Percentiles rank a stretch among this genome's conserved stretches.
phyloP scores from a whole-genome alignment of 1,140 invertebrate genomes.

The Ooceraea biroi region DNA sequence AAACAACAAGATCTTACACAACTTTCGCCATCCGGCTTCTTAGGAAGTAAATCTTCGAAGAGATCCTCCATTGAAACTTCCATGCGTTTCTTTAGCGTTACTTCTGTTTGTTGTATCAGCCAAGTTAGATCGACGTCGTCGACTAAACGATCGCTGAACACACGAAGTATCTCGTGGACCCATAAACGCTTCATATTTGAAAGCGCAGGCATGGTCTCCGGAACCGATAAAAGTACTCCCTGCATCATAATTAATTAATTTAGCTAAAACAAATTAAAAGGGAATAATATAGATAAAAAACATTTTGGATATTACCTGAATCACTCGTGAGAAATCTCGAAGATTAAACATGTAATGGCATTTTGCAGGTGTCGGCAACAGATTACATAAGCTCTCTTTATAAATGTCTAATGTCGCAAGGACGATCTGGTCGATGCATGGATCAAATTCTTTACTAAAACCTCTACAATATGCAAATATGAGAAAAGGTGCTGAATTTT shows the following conservation, averaged over 20 bases:
- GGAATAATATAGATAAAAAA: background rate
- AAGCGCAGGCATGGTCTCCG: slow-evolving; percentile 96
- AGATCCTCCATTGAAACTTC: slow-evolving; percentile 84
- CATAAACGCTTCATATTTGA: slow-evolving; percentile 96
- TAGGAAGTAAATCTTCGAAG: slow-evolving; percentile 79
- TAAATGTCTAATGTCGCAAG: slow-evolving; percentile 95
- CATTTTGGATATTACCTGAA: slow-evolving; percentile 87
- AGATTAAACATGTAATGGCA: slow-evolving; percentile 98
- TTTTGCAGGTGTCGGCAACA: slow-evolving; percentile 96
- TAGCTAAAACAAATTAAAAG: background rate
- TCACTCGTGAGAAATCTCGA: slow-evolving; percentile 96
- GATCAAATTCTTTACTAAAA: slow-evolving; percentile 98
- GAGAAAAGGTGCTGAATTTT: slow-evolving; percentile 35
- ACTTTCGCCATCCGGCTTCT: background rate
- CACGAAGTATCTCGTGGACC: slow-evolving; percentile 97
- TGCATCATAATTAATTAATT: slow-evolving; percentile 82
- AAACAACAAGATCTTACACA: background rate
- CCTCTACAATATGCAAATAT: slow-evolving; percentile 87
- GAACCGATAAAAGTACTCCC: slow-evolving; percentile 96
- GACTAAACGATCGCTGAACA: slow-evolving; percentile 97
- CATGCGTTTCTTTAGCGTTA: slow-evolving; percentile 88
- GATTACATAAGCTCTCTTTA: slow-evolving; percentile 92
- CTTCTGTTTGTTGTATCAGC: slow-evolving; percentile 90
- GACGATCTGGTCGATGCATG: slow-evolving; percentile 96
- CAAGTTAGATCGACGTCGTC: slow-evolving; percentile 94